phyloP scores from a whole-genome alignment of 2,888 invertebrate species.

The Tenodera sinensis region DNA sequence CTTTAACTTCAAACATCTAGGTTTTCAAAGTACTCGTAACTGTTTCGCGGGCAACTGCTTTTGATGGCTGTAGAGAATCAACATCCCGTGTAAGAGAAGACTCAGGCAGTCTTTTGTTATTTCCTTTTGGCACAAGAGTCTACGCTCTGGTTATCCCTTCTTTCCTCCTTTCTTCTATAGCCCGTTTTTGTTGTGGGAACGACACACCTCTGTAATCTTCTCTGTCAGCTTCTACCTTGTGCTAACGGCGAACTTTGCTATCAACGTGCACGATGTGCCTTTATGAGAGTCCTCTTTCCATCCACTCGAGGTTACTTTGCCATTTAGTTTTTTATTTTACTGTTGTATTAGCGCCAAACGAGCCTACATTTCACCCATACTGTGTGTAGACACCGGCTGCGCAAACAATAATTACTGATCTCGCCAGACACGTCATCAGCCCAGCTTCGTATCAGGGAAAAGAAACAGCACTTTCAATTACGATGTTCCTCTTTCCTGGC shows the following conservation, averaged over 20 bases:
- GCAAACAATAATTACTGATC: neutral
- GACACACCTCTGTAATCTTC: neutral
- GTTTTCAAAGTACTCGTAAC: neutral
- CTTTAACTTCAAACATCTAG: neutral
- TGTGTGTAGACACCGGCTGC: neutral
- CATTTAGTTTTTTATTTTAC: neutral
- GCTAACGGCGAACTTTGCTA: neutral
- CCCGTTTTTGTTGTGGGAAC: neutral
- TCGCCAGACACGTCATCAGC: neutral
- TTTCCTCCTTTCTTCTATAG: neutral
- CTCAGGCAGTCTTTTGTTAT: neutral
- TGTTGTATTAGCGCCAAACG: neutral
- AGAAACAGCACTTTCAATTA: neutral
- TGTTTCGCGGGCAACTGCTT: neutral
- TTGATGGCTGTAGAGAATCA: neutral
- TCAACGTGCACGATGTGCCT: neutral
- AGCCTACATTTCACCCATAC: neutral
- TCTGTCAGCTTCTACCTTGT: neutral
- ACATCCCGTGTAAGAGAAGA: neutral
- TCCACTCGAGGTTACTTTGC: neutral
- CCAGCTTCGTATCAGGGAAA: neutral
- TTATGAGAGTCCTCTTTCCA: neutral
- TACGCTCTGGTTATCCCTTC: neutral
- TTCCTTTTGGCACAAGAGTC: neutral
- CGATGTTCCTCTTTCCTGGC: neutral